phyloP scores from a whole-genome alignment of 2,797 vertebrate species.

The Tympanoctomys barrerae region DNA sequence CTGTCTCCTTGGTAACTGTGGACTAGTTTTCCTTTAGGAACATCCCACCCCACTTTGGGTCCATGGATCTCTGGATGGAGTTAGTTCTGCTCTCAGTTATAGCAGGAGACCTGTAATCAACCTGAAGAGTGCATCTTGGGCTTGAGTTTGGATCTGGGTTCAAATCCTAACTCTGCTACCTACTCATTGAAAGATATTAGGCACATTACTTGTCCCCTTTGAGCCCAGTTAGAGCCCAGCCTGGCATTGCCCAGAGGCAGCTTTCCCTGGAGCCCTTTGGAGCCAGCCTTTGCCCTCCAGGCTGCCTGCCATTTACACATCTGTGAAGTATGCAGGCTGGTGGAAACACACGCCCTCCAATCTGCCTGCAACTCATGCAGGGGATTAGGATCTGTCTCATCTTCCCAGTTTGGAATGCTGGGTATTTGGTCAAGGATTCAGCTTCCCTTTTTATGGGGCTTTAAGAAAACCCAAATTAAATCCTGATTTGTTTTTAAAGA shows the following conservation, averaged over 20 bases:
- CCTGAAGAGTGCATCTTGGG: not conserved
- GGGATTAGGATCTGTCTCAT: conserved; percentile 77
- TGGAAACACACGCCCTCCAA: conserved; percentile 45
- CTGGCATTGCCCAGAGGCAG: not conserved
- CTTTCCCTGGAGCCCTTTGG: not conserved
- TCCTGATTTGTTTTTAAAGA: conserved; percentile 81
- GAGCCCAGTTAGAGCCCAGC: not conserved
- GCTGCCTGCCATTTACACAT: conserved; percentile 60
- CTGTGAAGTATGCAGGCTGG: conserved; percentile 59
- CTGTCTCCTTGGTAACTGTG: not conserved
- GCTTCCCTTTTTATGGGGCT: conserved; percentile 75
- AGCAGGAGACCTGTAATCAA: not conserved
- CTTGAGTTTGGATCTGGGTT: conserved; percentile 19
- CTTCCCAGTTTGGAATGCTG: conserved; percentile 76
- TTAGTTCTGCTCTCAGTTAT: not conserved
- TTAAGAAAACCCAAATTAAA: conserved; percentile 80
- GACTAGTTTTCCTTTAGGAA: conserved; percentile 28
- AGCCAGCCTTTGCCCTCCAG: not conserved
- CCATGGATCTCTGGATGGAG: not conserved
- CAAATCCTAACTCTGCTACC: not conserved
- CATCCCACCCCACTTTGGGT: not conserved
- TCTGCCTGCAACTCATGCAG: conserved; percentile 57
- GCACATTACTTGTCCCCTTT: not conserved
- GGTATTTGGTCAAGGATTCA: conserved; percentile 78
- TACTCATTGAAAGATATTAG: not conserved